phyloP scores from a whole-genome alignment of 2,888 invertebrate species.

The Alloplasta piceator region DNA sequence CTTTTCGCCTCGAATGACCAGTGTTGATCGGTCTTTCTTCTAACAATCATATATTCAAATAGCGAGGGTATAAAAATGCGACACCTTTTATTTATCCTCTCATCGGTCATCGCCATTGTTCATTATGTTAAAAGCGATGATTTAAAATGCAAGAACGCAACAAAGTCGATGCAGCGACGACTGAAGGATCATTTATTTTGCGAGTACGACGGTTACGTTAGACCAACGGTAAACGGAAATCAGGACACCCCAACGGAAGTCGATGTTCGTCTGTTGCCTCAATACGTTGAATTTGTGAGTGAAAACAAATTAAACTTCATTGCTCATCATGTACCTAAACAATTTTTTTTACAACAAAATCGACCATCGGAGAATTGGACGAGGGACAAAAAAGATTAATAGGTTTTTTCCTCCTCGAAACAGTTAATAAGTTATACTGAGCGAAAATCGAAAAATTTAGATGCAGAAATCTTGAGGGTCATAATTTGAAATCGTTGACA shows the following conservation, averaged over 20 bases:
- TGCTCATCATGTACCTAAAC: no score
- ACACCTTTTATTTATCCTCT: conserved; percentile 26
- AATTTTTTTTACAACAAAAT: conserved; percentile 15
- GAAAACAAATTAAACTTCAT: conserved; percentile 5
- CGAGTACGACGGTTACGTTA: conserved; percentile 84
- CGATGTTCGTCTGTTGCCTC: conserved; percentile 85
- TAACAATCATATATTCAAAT: conserved; percentile 18
- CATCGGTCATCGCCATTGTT: conserved; percentile 21
- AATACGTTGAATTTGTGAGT: conserved; percentile 84
- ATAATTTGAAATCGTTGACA: not conserved
- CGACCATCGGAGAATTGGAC: no score
- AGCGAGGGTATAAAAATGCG: conserved; percentile 23
- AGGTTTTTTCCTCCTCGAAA: no score
- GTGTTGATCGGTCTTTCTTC: conserved; percentile 47
- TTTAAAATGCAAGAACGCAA: conserved; percentile 69
- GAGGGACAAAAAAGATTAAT: no score
- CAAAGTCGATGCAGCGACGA: conserved; percentile 69
- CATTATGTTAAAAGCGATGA: conserved; percentile 10
- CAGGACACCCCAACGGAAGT: conserved; percentile 85
- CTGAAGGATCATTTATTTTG: conserved; percentile 85
- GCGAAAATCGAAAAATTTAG: not conserved
- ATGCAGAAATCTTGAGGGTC: not conserved
- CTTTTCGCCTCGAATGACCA: conserved; percentile 34
- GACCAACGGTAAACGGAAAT: conserved; percentile 84
- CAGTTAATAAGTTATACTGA: no score